phyloP scores from a whole-genome alignment of 2,888 invertebrate genomes.

The Thysanoteuthis rhombus region DNA sequence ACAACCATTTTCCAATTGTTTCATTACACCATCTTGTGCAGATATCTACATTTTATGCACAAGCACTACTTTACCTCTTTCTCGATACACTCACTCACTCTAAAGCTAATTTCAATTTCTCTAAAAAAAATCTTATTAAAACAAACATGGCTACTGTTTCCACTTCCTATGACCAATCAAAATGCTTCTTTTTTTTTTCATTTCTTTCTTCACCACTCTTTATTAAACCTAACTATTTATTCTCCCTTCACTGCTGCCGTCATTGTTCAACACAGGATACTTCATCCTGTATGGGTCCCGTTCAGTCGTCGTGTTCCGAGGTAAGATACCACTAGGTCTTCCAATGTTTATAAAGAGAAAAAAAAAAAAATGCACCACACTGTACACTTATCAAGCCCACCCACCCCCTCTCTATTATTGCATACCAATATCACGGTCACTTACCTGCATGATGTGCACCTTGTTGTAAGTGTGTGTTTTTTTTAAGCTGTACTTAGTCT shows the following conservation, averaged over 20 bases:
- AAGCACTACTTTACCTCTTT: no score
- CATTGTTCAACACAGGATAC: conserved; percentile 48
- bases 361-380: neutral
- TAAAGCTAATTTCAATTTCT: no score
- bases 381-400: neutral
- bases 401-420: neutral
- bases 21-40: neutral
- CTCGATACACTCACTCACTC: no score
- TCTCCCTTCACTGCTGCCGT: conserved; percentile 13
- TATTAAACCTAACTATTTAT: conserved; percentile 13
- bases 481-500: neutral
- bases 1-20: no score
- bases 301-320: conserved; percentile 61
- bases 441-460: neutral
- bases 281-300: conserved; percentile 61
- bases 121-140: no score
- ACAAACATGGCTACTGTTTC: neutral
- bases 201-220: neutral
- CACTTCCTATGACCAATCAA: neutral
- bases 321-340: conserved; percentile 45
- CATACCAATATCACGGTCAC: neutral
- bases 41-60: no score
- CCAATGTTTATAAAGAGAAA: neutral
- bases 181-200: neutral
- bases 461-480: neutral